These are phyloP conservation scores for Ophioninae sp. DNA, from an alignment of 2,888 invertebrate genomes.

Conservation along the genomic window DNA sequence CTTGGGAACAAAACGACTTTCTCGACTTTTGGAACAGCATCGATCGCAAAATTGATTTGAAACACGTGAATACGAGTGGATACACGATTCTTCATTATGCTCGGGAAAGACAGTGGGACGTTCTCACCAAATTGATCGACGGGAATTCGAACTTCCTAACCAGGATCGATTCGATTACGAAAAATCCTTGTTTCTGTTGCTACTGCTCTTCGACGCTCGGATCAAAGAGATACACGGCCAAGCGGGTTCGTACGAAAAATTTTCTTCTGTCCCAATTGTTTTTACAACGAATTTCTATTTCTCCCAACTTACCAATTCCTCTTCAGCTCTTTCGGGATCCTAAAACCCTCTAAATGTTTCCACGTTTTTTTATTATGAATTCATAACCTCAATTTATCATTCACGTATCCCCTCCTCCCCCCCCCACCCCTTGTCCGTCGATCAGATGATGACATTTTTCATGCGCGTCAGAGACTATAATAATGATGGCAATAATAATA, in stretches of 20 bases:
- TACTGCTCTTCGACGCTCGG: constrained; percentile 30
- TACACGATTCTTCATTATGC: constrained; percentile 79
- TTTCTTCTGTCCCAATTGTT: not conserved
- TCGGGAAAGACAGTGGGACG: constrained; percentile 78
- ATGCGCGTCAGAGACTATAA: too few species aligned
- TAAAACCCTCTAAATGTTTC: too few species aligned
- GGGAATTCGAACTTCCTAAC: not conserved
- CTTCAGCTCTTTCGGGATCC: too few species aligned
- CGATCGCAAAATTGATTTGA: constrained; percentile 71
- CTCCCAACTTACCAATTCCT: too few species aligned
- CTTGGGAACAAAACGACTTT: constrained; percentile 80
- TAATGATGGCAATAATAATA: too few species aligned
- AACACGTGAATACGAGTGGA: constrained; percentile 77
- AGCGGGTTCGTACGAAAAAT: constrained; percentile 17
- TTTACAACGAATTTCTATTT: not conserved
- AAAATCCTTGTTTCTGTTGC: constrained; percentile 49
- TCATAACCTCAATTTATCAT: too few species aligned
- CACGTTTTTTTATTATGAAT: too few species aligned
- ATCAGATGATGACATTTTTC: too few species aligned
- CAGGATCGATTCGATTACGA: constrained; percentile 19
- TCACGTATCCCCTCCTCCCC: too few species aligned
- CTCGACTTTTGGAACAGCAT: constrained; percentile 77
- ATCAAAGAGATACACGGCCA: constrained; percentile 31
- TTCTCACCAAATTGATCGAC: constrained; percentile 74
- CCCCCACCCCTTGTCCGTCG: too few species aligned